Evolutionary conservation across 2,888 invertebrate genomes (phyloP).

Genomic region (Clostera curtula): DNA sequence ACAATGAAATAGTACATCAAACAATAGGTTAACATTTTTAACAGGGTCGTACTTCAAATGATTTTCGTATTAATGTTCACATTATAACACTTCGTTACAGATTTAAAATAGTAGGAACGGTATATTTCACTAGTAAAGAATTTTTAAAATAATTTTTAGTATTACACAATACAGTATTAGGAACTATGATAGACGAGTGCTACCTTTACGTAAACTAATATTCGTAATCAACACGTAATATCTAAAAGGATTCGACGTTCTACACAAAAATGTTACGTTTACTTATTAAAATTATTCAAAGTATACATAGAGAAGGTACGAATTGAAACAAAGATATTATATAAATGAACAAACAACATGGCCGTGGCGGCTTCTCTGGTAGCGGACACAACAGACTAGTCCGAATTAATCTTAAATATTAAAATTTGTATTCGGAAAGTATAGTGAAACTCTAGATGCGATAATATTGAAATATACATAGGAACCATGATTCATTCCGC

Average conservation of each 20-base stretch:
- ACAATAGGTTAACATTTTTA: constrained; percentile 32
- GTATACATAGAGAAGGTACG: constrained; percentile 36
- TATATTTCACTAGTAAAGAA: constrained; percentile 73
- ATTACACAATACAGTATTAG: constrained; percentile 73
- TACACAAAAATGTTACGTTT: constrained; percentile 39
- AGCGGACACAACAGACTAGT: constrained; percentile 71
- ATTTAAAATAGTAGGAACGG: constrained; percentile 72
- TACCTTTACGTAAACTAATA: constrained; percentile 67
- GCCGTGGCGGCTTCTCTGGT: constrained; percentile 66
- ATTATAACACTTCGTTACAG: constrained; percentile 56
- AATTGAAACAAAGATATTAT: constrained; percentile 37
- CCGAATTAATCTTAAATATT: constrained; percentile 75
- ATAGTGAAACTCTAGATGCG: constrained; percentile 75
- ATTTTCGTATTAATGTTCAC: constrained; percentile 36
- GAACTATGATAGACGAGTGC: constrained; percentile 72
- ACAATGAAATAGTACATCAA: too few relatives aligned
- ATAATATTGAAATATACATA: constrained; percentile 77
- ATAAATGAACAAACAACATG: constrained; percentile 65
- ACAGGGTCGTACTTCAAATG: constrained; percentile 35
- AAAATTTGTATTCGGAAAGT: constrained; percentile 75
- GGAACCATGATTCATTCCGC: constrained; percentile 76
- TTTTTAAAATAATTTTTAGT: constrained; percentile 69
- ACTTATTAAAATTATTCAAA: constrained; percentile 51
- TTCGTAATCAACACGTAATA: constrained; percentile 55
- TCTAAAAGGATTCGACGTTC: constrained; percentile 38